phyloP scores from a whole-genome alignment of 2,113 vertebrate species.

The Elephas maximus region DNA sequence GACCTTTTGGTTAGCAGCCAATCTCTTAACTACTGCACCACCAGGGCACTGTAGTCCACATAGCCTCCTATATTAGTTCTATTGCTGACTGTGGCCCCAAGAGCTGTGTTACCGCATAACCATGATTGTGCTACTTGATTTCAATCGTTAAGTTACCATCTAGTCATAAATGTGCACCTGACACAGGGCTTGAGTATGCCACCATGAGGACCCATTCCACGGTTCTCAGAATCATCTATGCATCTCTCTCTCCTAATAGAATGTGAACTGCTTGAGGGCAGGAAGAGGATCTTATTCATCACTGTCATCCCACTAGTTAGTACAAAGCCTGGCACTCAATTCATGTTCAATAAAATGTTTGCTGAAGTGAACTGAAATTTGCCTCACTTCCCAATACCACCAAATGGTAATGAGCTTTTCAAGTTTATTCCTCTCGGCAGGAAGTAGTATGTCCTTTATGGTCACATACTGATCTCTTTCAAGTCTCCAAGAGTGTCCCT shows the following conservation, averaged over 20 bases:
- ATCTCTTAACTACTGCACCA: no score
- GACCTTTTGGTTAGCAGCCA: no score
- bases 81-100: neutral
- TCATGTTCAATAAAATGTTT: neutral
- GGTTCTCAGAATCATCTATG: neutral
- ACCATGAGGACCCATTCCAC: no score
- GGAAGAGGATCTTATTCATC: neutral
- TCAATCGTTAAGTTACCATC: neutral
- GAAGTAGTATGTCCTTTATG: neutral
- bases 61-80: neutral
- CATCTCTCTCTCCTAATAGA: neutral
- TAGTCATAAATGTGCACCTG: neutral
- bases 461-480: neutral
- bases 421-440: neutral
- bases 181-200: neutral
- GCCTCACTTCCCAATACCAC: neutral
- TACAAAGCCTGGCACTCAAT: neutral
- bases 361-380: neutral
- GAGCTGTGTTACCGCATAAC: neutral
- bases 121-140: neutral
- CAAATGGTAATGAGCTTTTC: neutral
- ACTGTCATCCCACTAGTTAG: neutral
- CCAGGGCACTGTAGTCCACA: neutral
- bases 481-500: neutral
- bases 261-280: neutral